Percentiles rank a stretch among this genome's conserved stretches.
These are phyloP conservation scores for Sebastiscus tertius DNA, from an alignment of 2,797 vertebrate genomes.

Conservation along the genomic window DNA sequence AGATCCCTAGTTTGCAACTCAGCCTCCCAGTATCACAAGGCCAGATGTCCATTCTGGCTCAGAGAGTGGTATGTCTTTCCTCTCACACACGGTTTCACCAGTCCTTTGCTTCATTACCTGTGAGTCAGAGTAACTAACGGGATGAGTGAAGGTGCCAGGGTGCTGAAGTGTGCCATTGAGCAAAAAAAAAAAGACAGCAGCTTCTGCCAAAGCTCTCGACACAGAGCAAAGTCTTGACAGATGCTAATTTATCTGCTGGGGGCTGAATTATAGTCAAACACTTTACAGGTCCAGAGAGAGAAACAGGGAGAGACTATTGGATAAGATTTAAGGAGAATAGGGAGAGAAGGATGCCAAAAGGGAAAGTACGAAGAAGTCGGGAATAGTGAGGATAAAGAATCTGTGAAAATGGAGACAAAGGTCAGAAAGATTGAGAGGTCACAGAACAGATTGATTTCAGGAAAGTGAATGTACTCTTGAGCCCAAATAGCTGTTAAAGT, in stretches of 20 bases:
- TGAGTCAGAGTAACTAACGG: constrained; percentile 67
- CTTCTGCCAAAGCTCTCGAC: constrained; percentile 56
- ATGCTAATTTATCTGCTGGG: constrained; percentile 67
- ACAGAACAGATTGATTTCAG: background rate
- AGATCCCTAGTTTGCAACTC: constrained; percentile 38
- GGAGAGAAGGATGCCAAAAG: background rate
- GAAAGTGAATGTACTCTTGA: background rate
- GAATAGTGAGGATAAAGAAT: constrained; percentile 4
- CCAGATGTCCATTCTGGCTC: constrained; percentile 66
- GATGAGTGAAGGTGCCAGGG: constrained; percentile 61
- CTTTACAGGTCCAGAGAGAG: constrained; percentile 27
- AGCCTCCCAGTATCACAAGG: constrained; percentile 41
- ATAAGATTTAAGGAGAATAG: constrained; percentile 32
- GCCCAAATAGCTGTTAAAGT: background rate
- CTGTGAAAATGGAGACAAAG: constrained; percentile 9
- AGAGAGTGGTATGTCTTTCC: constrained; percentile 23
- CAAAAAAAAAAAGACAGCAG: constrained; percentile 5
- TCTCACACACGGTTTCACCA: constrained; percentile 49
- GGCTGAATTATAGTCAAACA: constrained; percentile 63
- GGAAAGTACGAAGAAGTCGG: background rate
- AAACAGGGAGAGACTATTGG: constrained; percentile 5
- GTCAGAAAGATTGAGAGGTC: constrained; percentile 11
- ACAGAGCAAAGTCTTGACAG: constrained; percentile 50
- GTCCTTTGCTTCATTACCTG: constrained; percentile 62
- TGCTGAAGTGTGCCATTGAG: constrained; percentile 54